Evolutionary conservation across 35 echinoderm and acorn worm genomes (phyloP).

Genomic region (Holothuria glaberrima): DNA sequence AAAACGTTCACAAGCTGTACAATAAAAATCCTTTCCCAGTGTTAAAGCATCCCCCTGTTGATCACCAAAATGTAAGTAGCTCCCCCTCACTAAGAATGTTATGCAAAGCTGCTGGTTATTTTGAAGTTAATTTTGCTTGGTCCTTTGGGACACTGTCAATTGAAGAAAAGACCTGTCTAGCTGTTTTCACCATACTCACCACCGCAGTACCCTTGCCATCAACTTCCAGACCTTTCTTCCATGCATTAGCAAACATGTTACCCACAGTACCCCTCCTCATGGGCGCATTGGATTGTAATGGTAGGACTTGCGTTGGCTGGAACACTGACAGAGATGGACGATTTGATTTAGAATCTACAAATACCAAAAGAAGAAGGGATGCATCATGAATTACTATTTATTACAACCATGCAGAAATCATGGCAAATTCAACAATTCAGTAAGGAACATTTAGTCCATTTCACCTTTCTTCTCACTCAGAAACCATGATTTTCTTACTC

Average conservation of each 20-base stretch:
- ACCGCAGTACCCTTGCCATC: constrained; percentile 28
- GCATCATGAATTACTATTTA: background rate
- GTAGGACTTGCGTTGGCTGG: constrained; percentile 32
- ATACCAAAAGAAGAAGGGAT: background rate
- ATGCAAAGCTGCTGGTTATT: too few species aligned
- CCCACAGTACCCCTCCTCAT: constrained; percentile 70
- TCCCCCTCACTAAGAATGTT: too few species aligned
- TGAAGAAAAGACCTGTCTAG: too few species aligned
- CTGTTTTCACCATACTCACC: background rate
- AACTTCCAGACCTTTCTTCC: constrained; percentile 81
- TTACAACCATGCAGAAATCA: too few species aligned
- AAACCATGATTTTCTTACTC: too few species aligned
- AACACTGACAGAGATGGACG: constrained; percentile 35
- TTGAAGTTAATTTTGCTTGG: too few species aligned
- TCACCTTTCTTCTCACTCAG: background rate
- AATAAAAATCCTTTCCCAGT: too few species aligned
- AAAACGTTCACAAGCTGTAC: too few species aligned
- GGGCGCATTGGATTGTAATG: constrained; percentile 46
- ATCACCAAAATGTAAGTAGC: too few species aligned
- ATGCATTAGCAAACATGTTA: constrained; percentile 89
- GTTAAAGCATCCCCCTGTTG: too few species aligned
- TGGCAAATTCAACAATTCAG: too few species aligned
- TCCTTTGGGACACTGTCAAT: too few species aligned
- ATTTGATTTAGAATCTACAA: constrained; percentile 7
- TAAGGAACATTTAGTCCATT: background rate